Conservation (phyloP, 2,113 vertebrate species). For the Polyodon spathula region DNA sequence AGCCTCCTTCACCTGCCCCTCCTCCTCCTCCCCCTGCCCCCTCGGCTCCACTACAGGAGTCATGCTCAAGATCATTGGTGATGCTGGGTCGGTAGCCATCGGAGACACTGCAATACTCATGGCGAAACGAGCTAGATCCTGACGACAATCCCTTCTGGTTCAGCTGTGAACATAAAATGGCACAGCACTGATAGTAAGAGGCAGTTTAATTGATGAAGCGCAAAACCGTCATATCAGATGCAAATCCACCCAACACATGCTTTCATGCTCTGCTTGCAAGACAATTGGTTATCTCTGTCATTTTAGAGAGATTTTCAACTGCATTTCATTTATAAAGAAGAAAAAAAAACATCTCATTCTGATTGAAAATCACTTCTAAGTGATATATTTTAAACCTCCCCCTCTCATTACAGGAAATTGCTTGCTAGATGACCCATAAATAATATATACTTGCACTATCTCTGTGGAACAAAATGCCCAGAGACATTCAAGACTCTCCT, state of each 20-base stretch:
- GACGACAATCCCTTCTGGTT: conserved; percentile 43
- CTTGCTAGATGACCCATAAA: too few relatives aligned
- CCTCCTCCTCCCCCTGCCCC: conserved; percentile 41
- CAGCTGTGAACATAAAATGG: conserved; percentile 43
- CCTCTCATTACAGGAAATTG: too few relatives aligned
- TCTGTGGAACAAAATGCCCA: too few relatives aligned
- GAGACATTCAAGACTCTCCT: too few relatives aligned
- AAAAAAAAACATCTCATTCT: too few relatives aligned
- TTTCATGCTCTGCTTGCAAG: conserved; percentile 16
- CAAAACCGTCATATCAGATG: conserved; percentile 16
- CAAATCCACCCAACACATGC: conserved; percentile 15
- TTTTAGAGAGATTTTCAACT: not conserved
- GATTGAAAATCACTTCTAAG: too few relatives aligned
- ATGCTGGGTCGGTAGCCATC: conserved; percentile 58
- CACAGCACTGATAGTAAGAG: conserved; percentile 6
- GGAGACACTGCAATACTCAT: conserved; percentile 80
- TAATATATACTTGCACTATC: too few relatives aligned
- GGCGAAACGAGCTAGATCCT: conserved; percentile 40
- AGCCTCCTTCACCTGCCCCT: conserved; percentile 41
- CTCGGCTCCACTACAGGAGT: conserved; percentile 64
- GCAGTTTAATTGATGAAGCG: conserved; percentile 17
- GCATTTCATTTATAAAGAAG: too few relatives aligned
- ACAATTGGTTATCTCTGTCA: conserved; percentile 5
- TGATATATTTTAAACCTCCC: too few relatives aligned
- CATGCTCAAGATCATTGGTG: conserved; percentile 78